phyloP scores from a whole-genome alignment of 2,797 vertebrate genomes.

The Epinephelus awoara region DNA sequence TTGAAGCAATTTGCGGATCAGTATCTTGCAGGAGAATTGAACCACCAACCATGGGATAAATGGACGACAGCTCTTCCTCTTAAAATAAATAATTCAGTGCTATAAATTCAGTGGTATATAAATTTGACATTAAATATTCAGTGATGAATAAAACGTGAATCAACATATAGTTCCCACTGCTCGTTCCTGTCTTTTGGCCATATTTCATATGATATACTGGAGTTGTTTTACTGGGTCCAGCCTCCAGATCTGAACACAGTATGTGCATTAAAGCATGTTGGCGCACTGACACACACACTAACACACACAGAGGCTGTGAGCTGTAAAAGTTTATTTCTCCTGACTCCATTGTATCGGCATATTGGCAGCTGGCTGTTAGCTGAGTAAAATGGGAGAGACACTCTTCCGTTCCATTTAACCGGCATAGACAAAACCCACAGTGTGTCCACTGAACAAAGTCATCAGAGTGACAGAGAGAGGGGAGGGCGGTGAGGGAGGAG shows the following conservation, averaged over 20 bases:
- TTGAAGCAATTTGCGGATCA: not conserved
- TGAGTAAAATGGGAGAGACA: constrained; percentile 26
- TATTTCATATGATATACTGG: not conserved
- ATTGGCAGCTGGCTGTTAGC: constrained; percentile 39
- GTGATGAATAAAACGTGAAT: not conserved
- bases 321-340: constrained; percentile 11
- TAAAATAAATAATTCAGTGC: not conserved
- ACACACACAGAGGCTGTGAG: not conserved
- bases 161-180: too few relatives aligned
- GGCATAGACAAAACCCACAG: constrained; percentile 21
- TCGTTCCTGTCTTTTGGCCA: not conserved
- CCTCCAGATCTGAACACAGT: not conserved
- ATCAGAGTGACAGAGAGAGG: constrained; percentile 32
- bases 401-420: constrained; percentile 43
- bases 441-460: constrained; percentile 41
- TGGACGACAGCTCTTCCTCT: not conserved
- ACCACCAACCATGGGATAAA: not conserved
- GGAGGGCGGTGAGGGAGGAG: not conserved
- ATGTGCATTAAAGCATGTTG: not conserved
- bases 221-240: not conserved
- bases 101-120: too few relatives aligned
- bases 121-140: not conserved
- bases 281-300: not conserved
- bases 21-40: not conserved
- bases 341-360: constrained; percentile 8